Conservation (phyloP, 37 sponge, comb jelly and placozoan genomes). For the Aphrocallistes beatrix region DNA sequence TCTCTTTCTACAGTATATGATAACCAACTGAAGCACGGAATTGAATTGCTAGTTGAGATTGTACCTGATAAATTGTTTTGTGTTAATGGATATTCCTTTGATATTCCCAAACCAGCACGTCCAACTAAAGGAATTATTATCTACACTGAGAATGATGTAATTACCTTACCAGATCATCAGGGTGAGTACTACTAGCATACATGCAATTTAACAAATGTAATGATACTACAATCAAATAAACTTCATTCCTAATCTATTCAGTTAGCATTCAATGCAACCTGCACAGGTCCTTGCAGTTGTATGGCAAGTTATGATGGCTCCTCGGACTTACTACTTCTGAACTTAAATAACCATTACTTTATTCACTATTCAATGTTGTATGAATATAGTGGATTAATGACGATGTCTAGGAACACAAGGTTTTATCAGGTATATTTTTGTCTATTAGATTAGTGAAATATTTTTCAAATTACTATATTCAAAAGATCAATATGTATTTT, state of each 20-base stretch:
- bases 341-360: background rate
- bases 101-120: background rate
- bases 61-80: background rate
- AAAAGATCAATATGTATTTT: background rate
- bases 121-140: background rate
- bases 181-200: no score
- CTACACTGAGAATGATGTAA: background rate
- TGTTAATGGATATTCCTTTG: background rate
- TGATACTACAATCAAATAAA: background rate
- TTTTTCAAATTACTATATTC: no score
- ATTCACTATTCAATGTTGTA: background rate
- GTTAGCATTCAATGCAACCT: constrained; percentile 15
- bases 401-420: constrained; percentile 10
- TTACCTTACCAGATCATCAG: background rate
- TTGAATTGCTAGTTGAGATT: background rate
- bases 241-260: background rate
- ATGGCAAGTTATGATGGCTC: background rate
- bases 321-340: background rate
- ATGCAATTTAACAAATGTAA: no score
- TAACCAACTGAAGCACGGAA: background rate
- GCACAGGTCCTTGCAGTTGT: background rate
- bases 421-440: constrained; percentile 15
- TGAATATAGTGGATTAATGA: constrained; percentile 13
- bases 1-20: background rate
- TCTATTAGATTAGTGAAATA: no score